Conservation (phyloP, 2,113 vertebrate genomes). For the Nyctibius bracteatus region DNA sequence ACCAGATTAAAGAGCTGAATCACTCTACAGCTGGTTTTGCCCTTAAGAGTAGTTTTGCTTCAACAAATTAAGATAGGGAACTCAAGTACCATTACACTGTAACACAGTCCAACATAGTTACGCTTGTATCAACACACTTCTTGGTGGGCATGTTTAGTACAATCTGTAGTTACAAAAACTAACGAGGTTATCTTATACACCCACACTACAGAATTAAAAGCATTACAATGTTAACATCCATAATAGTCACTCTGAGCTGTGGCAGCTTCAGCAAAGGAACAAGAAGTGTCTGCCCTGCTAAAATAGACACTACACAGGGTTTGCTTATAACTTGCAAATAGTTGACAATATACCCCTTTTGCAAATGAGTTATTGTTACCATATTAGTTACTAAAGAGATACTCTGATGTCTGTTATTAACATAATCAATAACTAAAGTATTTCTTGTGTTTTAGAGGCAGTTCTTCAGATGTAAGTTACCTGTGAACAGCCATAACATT, state of each 20-base stretch:
- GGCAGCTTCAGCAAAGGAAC: background rate
- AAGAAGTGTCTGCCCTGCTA: background rate
- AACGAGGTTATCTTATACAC: background rate
- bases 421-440: background rate
- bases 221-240: background rate
- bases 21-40: background rate
- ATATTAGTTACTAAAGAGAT: background rate
- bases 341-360: background rate
- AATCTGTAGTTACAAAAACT: background rate
- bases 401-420: background rate
- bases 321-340: background rate
- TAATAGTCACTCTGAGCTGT: background rate
- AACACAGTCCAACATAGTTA: background rate
- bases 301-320: background rate
- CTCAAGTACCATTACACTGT: accelerated
- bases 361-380: background rate
- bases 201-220: background rate
- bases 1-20: background rate
- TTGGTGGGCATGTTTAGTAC: background rate
- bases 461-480: background rate
- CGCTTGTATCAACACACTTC: background rate
- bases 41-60: background rate
- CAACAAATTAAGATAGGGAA: background rate
- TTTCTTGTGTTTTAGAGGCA: background rate
- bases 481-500: background rate